Percentiles rank a stretch among this genome's conserved stretches.
Conservation (phyloP, 2,888 invertebrate species). For the Erebia ligea region DNA sequence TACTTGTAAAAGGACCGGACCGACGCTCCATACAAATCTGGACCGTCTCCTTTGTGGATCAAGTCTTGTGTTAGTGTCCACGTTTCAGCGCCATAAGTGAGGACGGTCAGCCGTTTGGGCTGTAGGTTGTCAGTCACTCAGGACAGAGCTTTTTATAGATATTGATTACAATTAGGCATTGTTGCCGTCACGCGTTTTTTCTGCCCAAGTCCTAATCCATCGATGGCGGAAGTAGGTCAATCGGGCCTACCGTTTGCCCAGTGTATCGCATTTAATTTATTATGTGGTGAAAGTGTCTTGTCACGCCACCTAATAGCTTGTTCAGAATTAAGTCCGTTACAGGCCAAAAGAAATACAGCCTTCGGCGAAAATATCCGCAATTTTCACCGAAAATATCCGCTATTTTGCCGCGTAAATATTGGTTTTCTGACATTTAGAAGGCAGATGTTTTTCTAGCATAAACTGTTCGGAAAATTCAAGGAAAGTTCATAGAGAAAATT, state of each 20-base stretch:
- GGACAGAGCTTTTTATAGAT: no score
- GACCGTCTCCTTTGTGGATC: no score
- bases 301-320: slow-evolving; percentile 14
- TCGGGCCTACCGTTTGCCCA: background rate
- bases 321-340: slow-evolving; percentile 19
- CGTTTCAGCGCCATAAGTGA: no score
- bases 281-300: slow-evolving; percentile 19
- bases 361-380: slow-evolving; percentile 19
- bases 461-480: background rate
- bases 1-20: no score
- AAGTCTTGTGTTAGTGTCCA: no score
- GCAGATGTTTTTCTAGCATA: background rate
- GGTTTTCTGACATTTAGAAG: slow-evolving; percentile 9
- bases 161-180: no score
- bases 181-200: no score
- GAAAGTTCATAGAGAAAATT: background rate
- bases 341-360: slow-evolving; percentile 18
- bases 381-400: slow-evolving; percentile 20
- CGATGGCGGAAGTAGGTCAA: background rate
- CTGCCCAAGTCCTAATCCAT: background rate
- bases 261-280: slow-evolving; percentile 20
- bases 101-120: no score
- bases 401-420: slow-evolving; percentile 10
- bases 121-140: no score
- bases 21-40: no score